These are phyloP conservation scores for Nomada lathburiana DNA, from an alignment of 2,888 invertebrate species.

Conservation along the genomic window DNA sequence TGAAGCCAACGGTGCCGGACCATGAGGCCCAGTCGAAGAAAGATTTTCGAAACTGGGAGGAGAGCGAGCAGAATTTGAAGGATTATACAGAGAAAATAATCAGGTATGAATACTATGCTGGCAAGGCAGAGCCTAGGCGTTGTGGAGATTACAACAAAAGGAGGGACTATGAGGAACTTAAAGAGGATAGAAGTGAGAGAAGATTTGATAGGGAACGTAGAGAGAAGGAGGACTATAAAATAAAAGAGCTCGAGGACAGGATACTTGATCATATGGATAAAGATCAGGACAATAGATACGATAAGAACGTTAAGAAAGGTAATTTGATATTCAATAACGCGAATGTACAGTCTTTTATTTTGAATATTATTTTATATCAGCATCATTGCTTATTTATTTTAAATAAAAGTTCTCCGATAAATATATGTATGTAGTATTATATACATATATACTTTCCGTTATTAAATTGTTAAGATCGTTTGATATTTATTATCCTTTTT, in stretches of 20 bases:
- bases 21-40: slow-evolving; percentile 71
- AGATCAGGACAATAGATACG: slow-evolving; percentile 69
- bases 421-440: neutral
- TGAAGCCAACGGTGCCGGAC: slow-evolving; percentile 75
- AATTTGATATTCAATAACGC: slow-evolving; percentile 49
- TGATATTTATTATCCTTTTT: slow-evolving; percentile 52
- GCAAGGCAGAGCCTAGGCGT: slow-evolving; percentile 21
- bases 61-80: slow-evolving; percentile 79
- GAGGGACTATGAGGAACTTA: slow-evolving; percentile 15
- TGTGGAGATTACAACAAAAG: slow-evolving; percentile 29
- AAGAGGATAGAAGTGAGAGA: slow-evolving; percentile 27
- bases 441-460: slow-evolving; percentile 1
- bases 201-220: slow-evolving; percentile 52
- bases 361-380: neutral
- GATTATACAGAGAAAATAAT: slow-evolving; percentile 80
- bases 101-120: slow-evolving; percentile 60
- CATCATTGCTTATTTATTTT: neutral
- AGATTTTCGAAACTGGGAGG: slow-evolving; percentile 81
- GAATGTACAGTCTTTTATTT: neutral
- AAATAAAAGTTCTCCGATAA: neutral
- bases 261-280: slow-evolving; percentile 64
- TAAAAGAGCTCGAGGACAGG: slow-evolving; percentile 50
- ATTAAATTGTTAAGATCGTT: slow-evolving; percentile 7
- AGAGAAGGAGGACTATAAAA: slow-evolving; percentile 51
- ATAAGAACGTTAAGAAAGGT: slow-evolving; percentile 70